These are phyloP conservation scores for Apostichopus leukothele DNA, from an alignment of 53 echinoderm and acorn worm genomes.

Conservation along the genomic window DNA sequence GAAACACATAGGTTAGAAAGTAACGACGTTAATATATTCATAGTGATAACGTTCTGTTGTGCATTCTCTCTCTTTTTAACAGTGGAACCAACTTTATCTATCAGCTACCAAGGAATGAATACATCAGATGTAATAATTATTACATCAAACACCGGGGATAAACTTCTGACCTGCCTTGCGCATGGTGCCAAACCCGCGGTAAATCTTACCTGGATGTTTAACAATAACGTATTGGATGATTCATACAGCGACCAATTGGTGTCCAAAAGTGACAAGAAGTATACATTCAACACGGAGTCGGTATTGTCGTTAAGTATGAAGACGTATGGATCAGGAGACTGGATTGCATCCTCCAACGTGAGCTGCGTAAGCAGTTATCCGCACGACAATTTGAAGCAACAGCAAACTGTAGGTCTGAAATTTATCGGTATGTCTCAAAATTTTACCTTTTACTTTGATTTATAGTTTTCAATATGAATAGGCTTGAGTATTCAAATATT, in stretches of 20 bases:
- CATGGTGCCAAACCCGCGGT: neutral
- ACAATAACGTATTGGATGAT: neutral
- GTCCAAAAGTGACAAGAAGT: neutral
- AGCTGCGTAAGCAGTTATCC: neutral
- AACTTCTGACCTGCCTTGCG: neutral
- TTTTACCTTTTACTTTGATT: too few relatives aligned
- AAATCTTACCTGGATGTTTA: neutral
- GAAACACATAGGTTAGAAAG: too few relatives aligned
- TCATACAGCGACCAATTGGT: neutral
- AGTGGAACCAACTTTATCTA: neutral
- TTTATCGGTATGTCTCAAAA: neutral
- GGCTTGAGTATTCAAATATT: too few relatives aligned
- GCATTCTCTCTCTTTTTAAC: neutral
- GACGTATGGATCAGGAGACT: neutral
- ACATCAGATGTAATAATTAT: neutral
- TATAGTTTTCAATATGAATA: too few relatives aligned
- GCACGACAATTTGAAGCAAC: neutral
- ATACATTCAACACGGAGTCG: neutral
- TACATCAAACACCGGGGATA: neutral
- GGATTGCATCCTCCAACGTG: neutral
- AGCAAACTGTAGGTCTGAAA: neutral
- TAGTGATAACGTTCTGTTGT: too few relatives aligned
- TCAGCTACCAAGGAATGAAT: neutral
- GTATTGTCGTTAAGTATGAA: neutral
- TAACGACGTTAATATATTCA: too few relatives aligned